A percentile compares a stretch with the other conserved stretches of the same genome.
These are phyloP conservation scores for Nyleta sp. DNA, from an alignment of 2,888 invertebrate genomes.

Conservation along the genomic window DNA sequence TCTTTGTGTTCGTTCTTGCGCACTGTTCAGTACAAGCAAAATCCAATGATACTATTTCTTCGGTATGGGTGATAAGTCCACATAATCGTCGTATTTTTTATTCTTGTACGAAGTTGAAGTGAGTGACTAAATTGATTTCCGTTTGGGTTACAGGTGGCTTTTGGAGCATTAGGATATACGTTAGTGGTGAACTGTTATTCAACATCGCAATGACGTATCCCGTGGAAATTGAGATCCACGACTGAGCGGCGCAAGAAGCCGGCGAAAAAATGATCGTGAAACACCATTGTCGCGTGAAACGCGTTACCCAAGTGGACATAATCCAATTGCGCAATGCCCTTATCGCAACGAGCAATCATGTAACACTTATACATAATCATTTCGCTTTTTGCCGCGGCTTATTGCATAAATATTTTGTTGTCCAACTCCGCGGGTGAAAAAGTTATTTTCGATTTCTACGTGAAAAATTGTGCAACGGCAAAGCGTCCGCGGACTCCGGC, in stretches of 20 bases:
- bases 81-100: too few relatives aligned
- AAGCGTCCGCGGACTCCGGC: background rate
- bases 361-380: constrained; percentile 52
- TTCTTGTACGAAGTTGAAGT: too few relatives aligned
- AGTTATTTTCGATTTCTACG: constrained; percentile 48
- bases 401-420: constrained; percentile 56
- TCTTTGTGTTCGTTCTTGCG: too few relatives aligned
- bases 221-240: constrained; percentile 34
- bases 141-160: too few relatives aligned
- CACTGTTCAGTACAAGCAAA: too few relatives aligned
- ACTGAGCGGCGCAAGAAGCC: background rate
- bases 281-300: constrained; percentile 56
- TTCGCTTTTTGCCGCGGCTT: constrained; percentile 32
- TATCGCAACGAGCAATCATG: constrained; percentile 50
- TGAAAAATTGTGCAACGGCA: constrained; percentile 33
- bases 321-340: constrained; percentile 52
- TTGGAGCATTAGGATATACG: too few relatives aligned
- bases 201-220: too few relatives aligned
- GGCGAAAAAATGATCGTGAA: constrained; percentile 54
- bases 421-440: constrained; percentile 32
- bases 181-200: too few relatives aligned
- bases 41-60: too few relatives aligned
- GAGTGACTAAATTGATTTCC: too few relatives aligned
- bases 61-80: too few relatives aligned
- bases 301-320: constrained; percentile 56